A percentile compares a stretch with the other conserved stretches of the same genome.
phyloP scores from a whole-genome alignment of 2,113 vertebrate genomes.

The Orientallactaga bullata region DNA sequence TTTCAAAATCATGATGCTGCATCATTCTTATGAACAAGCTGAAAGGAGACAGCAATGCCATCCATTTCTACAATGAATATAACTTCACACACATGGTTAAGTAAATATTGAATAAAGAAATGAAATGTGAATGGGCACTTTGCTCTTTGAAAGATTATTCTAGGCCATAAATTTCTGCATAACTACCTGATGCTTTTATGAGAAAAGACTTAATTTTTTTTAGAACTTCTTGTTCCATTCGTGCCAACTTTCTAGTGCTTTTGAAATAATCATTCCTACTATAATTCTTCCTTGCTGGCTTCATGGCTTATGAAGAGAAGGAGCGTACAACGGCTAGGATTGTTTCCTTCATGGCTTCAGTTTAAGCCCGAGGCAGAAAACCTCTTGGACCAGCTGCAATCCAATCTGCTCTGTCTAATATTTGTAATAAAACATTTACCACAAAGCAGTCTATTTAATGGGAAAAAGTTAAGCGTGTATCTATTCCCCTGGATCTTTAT shows the following conservation, averaged over 20 bases:
- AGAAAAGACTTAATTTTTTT: background rate
- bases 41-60: background rate
- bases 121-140: background rate
- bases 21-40: background rate
- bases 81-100: background rate
- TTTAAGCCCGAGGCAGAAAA: background rate
- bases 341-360: slow-evolving; percentile 9
- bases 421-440: slow-evolving; percentile 11
- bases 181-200: background rate
- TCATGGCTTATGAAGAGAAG: background rate
- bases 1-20: slow-evolving; percentile 5
- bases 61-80: background rate
- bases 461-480: background rate
- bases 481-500: background rate
- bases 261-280: slow-evolving; percentile 23
- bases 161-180: background rate
- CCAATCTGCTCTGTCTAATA: slow-evolving; percentile 41
- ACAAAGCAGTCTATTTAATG: background rate
- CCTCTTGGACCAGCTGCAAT: background rate
- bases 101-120: background rate
- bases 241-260: background rate
- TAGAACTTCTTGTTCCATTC: background rate
- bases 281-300: background rate
- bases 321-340: background rate
- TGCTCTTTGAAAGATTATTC: background rate